A percentile compares a stretch with the other conserved stretches of the same genome.
Conservation (phyloP, 2,888 invertebrate species). For the Atrina japonica region DNA sequence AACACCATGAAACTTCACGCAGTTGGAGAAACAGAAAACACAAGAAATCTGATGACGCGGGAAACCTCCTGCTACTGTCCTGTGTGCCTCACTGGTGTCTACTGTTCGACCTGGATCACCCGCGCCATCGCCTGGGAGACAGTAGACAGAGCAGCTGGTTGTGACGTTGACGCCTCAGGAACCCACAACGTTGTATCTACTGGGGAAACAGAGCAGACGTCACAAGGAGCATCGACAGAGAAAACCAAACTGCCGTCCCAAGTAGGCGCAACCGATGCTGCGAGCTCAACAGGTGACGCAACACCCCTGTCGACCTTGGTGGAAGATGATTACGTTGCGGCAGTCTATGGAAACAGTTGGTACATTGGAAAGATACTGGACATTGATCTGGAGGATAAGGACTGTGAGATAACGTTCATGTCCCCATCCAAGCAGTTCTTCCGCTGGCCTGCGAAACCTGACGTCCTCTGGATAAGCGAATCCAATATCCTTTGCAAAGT, state of each 20-base stretch:
- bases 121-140: too few relatives aligned
- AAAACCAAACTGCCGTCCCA: too few relatives aligned
- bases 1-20: conserved; percentile 29
- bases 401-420: conserved; percentile 22
- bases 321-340: conserved; percentile 7
- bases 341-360: conserved; percentile 13
- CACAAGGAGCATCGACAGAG: not conserved
- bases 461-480: conserved; percentile 1
- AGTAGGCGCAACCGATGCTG: too few relatives aligned
- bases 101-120: not conserved
- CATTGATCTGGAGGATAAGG: conserved; percentile 26
- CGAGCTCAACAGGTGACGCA: not conserved
- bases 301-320: too few relatives aligned
- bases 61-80: not conserved
- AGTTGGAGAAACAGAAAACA: not conserved
- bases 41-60: not conserved
- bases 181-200: not conserved
- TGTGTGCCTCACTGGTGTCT: not conserved
- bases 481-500: conserved; percentile 5
- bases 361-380: conserved; percentile 22
- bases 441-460: conserved; percentile 15
- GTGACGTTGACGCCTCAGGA: not conserved
- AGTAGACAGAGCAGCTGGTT: too few relatives aligned
- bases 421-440: not conserved
- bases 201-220: not conserved